phyloP scores from a whole-genome alignment of 2,888 invertebrate genomes.

The Drosophila greeni region DNA sequence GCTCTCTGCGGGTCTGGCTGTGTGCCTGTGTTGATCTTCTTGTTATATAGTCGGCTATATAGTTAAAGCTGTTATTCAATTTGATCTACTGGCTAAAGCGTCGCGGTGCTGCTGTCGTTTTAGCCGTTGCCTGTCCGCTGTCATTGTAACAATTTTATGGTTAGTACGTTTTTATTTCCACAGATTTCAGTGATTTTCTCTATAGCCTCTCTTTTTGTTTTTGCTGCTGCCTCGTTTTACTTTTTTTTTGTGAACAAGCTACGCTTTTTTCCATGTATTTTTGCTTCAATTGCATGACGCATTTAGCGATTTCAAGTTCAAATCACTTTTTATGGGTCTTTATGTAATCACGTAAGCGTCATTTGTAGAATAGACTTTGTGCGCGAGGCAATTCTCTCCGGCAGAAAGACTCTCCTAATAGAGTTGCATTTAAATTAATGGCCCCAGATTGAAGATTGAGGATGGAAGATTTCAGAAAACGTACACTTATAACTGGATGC shows the following conservation, averaged over 20 bases:
- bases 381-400: conserved; percentile 5
- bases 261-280: conserved; percentile 27
- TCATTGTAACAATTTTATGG: conserved; percentile 66
- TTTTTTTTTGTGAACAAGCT: conserved; percentile 18
- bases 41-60: conserved; percentile 15
- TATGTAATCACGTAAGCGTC: conserved; percentile 65
- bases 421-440: conserved; percentile 47
- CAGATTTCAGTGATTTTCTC: conserved; percentile 42
- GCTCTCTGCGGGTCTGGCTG: conserved; percentile 24
- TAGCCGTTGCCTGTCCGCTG: conserved; percentile 47
- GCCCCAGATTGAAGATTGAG: conserved; percentile 7
- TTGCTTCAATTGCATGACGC: conserved; percentile 59
- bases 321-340: conserved; percentile 59
- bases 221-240: not conserved
- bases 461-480: conserved; percentile 22
- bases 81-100: conserved; percentile 35
- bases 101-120: conserved; percentile 32
- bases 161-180: conserved; percentile 59
- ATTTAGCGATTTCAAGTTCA: conserved; percentile 64
- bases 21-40: conserved; percentile 30
- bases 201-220: conserved; percentile 25
- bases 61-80: conserved; percentile 38
- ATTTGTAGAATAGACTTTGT: conserved; percentile 41
- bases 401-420: conserved; percentile 11
- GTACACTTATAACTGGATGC: conserved; percentile 7